Base-by-base conservation (phyloP, 2,797 vertebrate genomes). In the Epinephelus malabaricus region DNA sequence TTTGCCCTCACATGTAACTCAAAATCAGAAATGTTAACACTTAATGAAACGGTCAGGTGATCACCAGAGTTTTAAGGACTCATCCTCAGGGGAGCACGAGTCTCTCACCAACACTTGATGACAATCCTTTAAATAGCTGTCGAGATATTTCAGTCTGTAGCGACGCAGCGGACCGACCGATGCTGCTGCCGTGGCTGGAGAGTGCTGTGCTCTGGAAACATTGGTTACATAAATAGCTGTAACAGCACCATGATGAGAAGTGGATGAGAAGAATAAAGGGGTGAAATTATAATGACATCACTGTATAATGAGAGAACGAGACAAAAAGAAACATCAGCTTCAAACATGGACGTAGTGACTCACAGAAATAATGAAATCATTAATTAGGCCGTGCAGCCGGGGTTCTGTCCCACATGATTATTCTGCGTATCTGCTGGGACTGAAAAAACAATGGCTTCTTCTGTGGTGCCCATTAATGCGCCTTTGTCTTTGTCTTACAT, bases 301-400 rank as follows among this genome's bases (percentile, higher is more conserved):
- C 12, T 38, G 79, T 13, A 66, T 88, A 86, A 90, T 80, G 85
- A 89, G 84, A 49, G 50, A 69, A 76, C 15, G 43, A 73, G 69
- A 70, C 76, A 60, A 83, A 84, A 59, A 65, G 64, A 73, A 78
- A 30, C 61, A 25, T 0, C 1, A 45, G 75, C 86, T 81, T 84
- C 67, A 82, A 81, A 88, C 59, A 15, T 19, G 23, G 43, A 63
- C 34, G 51, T 46, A 56, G 51, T 62, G 76, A 79, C 77, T 90
- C 73, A 49, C 2, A 81, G 73, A 82, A 80, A 85, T 76, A 88
- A 89, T 88, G 76, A 83, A 86, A 78, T 69, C 73, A 21, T 86
- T 89, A 83, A 91, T 91, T 83, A 82, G 90, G 80, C 61, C 58
- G 46, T 65, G 72, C 18, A 86, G 76, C 65, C 53, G 0, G n/a